A percentile compares a stretch with the other conserved stretches of the same genome.
Evolutionary conservation across 2,797 vertebrate species (phyloP).

Genomic region (Protonibea diacanthus): DNA sequence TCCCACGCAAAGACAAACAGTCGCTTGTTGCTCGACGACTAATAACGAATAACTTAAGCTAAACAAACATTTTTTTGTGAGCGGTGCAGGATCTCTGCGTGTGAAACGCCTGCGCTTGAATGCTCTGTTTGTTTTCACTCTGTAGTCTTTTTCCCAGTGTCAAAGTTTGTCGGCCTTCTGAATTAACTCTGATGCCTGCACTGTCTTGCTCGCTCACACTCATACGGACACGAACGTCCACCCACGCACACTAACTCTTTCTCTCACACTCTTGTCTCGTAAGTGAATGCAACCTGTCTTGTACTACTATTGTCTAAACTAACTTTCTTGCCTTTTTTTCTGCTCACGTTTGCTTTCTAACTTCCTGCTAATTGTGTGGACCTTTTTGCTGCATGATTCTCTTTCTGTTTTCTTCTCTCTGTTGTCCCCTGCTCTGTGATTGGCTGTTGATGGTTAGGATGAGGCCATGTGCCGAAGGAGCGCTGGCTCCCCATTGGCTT

Average conservation of each 20-base stretch:
- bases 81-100: conserved; percentile 62
- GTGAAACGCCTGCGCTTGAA: conserved; percentile 71
- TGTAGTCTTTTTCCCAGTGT: conserved; percentile 66
- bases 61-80: conserved; percentile 67
- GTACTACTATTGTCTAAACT: conserved; percentile 32
- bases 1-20: conserved; percentile 74
- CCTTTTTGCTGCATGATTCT: conserved; percentile 82
- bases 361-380: conserved; percentile 61
- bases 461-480: conserved; percentile 93
- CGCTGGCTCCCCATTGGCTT: conserved; percentile 92
- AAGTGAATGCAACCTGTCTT: conserved; percentile 67
- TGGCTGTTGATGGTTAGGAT: conserved; percentile 92
- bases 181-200: conserved; percentile 50
- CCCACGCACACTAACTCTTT: conserved; percentile 40
- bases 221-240: conserved; percentile 27
- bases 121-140: conserved; percentile 76
- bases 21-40: conserved; percentile 27
- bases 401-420: conserved; percentile 80
- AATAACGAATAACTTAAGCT: conserved; percentile 58
- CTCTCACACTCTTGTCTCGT: conserved; percentile 74
- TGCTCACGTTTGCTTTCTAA: conserved; percentile 78
- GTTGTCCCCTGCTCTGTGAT: conserved; percentile 83
- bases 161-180: conserved; percentile 42
- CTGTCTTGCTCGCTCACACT: conserved; percentile 34
- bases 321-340: conserved; percentile 58